Conservation (phyloP, 1,140 invertebrate genomes). For the Pinna nobilis region DNA sequence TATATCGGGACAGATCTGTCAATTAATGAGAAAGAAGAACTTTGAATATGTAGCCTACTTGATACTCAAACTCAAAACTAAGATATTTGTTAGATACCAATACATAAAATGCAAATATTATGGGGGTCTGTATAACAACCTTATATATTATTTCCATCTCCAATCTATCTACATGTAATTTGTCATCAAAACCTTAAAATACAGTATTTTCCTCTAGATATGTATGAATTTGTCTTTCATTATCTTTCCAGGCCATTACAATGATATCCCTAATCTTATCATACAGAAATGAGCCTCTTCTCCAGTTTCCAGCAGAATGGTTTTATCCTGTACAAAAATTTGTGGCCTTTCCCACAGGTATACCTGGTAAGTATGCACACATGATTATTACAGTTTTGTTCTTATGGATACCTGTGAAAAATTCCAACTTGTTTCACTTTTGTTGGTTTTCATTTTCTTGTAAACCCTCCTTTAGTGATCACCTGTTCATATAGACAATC, state of each 20-base stretch:
- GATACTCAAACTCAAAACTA: neutral
- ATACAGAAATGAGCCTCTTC: slow-evolving; percentile 51
- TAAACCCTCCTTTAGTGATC: too few relatives aligned
- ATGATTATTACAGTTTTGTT: too few relatives aligned
- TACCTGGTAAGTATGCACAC: slow-evolving; percentile 53
- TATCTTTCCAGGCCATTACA: slow-evolving; percentile 45
- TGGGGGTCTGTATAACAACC: neutral
- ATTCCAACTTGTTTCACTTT: too few relatives aligned
- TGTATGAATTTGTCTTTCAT: neutral
- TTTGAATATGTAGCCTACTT: too few relatives aligned
- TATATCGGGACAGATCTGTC: too few relatives aligned
- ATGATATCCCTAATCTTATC: slow-evolving; percentile 52
- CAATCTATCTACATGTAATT: neutral
- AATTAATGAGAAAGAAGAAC: too few relatives aligned
- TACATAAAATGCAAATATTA: slow-evolving; percentile 1
- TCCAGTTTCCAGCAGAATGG: slow-evolving; percentile 48
- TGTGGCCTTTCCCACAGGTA: slow-evolving; percentile 63
- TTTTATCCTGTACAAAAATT: slow-evolving; percentile 56
- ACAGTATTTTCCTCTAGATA: neutral
- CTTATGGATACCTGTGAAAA: too few relatives aligned
- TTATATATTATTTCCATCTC: neutral
- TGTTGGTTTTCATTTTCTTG: too few relatives aligned
- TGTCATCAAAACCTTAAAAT: too few relatives aligned
- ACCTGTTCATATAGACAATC: too few relatives aligned
- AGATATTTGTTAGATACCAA: neutral